Base-by-base conservation (phyloP, 2,888 invertebrate genomes). In the Brachyptera risi region DNA sequence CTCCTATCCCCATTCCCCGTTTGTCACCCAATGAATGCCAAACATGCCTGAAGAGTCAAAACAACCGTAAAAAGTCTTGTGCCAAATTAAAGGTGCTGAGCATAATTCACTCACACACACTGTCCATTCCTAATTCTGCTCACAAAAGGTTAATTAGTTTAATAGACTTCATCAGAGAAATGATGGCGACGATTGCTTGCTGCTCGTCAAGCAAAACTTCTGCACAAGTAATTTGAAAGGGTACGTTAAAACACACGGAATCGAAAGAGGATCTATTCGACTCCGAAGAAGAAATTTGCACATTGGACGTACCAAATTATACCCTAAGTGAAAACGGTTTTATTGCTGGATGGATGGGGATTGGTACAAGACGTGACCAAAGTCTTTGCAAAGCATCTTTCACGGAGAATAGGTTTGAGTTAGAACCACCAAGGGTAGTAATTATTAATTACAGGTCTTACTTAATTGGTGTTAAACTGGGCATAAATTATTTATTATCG, bases 81-180 rank as follows among this genome's bases (percentile, higher is more conserved):
- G 37, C 56, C 31, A 62, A 51, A 51, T 50, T 49, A 59, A 62
- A 62, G 58, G 57, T 47, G 57, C 37, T 37, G 15, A n/a, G 58
- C 47, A 50, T 40, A 38, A 15, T 31, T 51, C 42, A 38, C 42
- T 5, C 21, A 60, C 38, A n/a, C n/a, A 42, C 42, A 56, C 54
- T 60, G 54, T 44, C 56, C 59, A 40, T 26, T 61, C 44, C 38
- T 44, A 60, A 62, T 60, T 62, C 60, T 40, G 37, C 51, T 62
- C 59, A 59, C 60, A 62, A 60, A 58, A 62, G 60, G 60, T 62
- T 62, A 62, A 62, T 62, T 62, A 62, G 56, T 60, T 62, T 31
- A 62, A 62, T 62, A 56, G 62, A 62, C 47, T 62, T 62, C 56
- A 51, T 60, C 58, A 49, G 58, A 60, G 49, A 44, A 44, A 58